Conservation (phyloP, 2,113 vertebrate genomes). For the Marmota flaviventris region DNA sequence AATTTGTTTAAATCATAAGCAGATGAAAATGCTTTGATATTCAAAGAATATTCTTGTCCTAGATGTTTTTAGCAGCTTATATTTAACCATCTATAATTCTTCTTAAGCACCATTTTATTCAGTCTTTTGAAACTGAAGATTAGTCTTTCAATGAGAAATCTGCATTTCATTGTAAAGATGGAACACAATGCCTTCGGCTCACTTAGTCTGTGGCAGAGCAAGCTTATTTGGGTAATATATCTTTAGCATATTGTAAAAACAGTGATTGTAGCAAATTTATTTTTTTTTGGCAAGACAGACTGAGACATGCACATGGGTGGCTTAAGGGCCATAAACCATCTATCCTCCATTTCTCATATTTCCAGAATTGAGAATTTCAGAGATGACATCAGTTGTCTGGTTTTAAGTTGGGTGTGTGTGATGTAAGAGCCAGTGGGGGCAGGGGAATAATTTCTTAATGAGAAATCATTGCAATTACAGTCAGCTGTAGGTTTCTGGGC, state of each 20-base stretch:
- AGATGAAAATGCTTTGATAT: conserved; percentile 65
- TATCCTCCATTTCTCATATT: neutral
- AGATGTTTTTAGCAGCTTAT: conserved; percentile 75
- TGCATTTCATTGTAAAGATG: conserved; percentile 80
- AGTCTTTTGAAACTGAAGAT: conserved; percentile 79
- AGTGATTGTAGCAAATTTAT: conserved; percentile 76
- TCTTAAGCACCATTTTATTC: conserved; percentile 78
- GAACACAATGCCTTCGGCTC: conserved; percentile 74
- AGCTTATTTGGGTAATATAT: conserved; percentile 78
- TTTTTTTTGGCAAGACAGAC: conserved; percentile 76
- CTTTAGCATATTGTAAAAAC: conserved; percentile 79
- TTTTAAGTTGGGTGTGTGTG: conserved; percentile 57
- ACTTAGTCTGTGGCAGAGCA: conserved; percentile 61
- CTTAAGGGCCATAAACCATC: conserved; percentile 47
- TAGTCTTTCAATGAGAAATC: conserved; percentile 81
- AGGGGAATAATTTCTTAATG: conserved; percentile 17
- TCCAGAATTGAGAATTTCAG: conserved; percentile 40
- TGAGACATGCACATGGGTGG: conserved; percentile 44
- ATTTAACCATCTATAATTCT: conserved; percentile 81
- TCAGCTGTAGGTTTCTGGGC: conserved; percentile 5
- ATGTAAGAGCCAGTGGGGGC: conserved; percentile 26
- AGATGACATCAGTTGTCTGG: conserved; percentile 63
- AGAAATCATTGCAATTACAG: conserved; percentile 55
- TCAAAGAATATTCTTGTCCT: conserved; percentile 71
- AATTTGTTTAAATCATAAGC: conserved; percentile 57